These are phyloP conservation scores for Galemys pyrenaicus DNA, from an alignment of 2,113 vertebrate genomes.

Conservation along the genomic window DNA sequence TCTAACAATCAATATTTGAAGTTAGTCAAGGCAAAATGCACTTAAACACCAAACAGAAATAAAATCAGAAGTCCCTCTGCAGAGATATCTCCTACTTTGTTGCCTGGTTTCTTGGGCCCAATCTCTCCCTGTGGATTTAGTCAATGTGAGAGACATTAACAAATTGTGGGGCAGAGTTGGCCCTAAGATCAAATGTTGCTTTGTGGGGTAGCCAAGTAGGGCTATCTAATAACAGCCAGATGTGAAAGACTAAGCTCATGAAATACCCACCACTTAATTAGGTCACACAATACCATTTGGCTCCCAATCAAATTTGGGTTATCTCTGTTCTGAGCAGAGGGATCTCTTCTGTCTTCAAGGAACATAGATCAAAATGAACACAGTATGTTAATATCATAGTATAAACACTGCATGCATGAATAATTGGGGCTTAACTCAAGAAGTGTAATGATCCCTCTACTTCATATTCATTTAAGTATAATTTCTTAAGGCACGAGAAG, in stretches of 20 bases:
- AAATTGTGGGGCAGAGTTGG: constrained; percentile 53
- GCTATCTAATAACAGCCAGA: constrained; percentile 71
- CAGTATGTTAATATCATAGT: background rate
- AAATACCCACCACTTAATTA: constrained; percentile 56
- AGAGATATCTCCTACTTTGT: constrained; percentile 48
- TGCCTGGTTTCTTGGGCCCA: constrained; percentile 29
- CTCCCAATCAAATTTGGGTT: constrained; percentile 53
- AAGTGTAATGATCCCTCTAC: background rate
- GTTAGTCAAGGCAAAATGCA: constrained; percentile 74
- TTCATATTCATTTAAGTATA: constrained; percentile 41
- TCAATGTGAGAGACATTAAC: constrained; percentile 42
- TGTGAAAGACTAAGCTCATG: constrained; percentile 58
- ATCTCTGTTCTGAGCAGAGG: constrained; percentile 29
- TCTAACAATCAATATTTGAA: constrained; percentile 82
- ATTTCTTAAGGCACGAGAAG: background rate
- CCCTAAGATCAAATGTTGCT: constrained; percentile 56
- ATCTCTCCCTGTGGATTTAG: constrained; percentile 48
- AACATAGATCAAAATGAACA: constrained; percentile 53
- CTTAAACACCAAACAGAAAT: constrained; percentile 69
- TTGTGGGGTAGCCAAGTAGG: constrained; percentile 50
- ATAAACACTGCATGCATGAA: constrained; percentile 43
- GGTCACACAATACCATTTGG: constrained; percentile 59
- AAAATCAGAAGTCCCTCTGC: constrained; percentile 58
- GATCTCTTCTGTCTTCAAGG: constrained; percentile 57
- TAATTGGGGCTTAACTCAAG: constrained; percentile 45